These are phyloP conservation scores for Tiliacea citrago DNA, from an alignment of 2,888 invertebrate species.

Conservation along the genomic window DNA sequence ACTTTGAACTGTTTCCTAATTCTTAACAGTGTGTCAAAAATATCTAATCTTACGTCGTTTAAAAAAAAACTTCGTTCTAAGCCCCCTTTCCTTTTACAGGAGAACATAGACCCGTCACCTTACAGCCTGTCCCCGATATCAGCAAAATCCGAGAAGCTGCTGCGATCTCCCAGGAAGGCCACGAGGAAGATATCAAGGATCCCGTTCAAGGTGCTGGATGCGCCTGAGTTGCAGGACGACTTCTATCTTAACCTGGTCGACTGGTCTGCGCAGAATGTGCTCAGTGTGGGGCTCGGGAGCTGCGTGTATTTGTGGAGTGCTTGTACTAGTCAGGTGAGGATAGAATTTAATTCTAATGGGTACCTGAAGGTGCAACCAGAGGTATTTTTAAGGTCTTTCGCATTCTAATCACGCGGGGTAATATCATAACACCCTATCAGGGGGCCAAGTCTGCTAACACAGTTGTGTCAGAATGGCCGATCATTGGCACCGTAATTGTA, in stretches of 20 bases:
- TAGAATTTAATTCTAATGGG: no score
- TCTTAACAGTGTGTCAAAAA: neutral
- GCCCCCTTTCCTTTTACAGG: slow-evolving; percentile 88
- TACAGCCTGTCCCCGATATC: slow-evolving; percentile 99
- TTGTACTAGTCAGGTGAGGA: slow-evolving; percentile 96
- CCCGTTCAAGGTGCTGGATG: slow-evolving; percentile 99
- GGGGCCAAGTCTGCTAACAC: no score
- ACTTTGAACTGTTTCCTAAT: neutral
- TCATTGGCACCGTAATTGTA: no score
- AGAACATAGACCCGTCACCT: slow-evolving; percentile 95
- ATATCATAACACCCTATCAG: no score
- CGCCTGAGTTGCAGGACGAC: slow-evolving; percentile 99
- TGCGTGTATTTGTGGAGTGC: slow-evolving; percentile 99
- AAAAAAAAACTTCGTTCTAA: slow-evolving; percentile 12
- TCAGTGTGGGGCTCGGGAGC: slow-evolving; percentile 99
- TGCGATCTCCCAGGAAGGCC: slow-evolving; percentile 99
- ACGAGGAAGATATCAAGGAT: slow-evolving; percentile 99
- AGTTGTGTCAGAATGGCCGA: no score
- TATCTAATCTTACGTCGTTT: neutral
- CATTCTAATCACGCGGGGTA: no score
- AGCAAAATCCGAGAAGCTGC: slow-evolving; percentile 97
- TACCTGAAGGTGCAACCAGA: no score
- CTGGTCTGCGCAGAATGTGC: slow-evolving; percentile 99
- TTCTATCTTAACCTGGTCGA: slow-evolving; percentile 99
- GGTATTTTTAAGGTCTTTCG: no score